phyloP scores from a whole-genome alignment of 1,140 invertebrate species.

The Rhopalosiphum padi region DNA sequence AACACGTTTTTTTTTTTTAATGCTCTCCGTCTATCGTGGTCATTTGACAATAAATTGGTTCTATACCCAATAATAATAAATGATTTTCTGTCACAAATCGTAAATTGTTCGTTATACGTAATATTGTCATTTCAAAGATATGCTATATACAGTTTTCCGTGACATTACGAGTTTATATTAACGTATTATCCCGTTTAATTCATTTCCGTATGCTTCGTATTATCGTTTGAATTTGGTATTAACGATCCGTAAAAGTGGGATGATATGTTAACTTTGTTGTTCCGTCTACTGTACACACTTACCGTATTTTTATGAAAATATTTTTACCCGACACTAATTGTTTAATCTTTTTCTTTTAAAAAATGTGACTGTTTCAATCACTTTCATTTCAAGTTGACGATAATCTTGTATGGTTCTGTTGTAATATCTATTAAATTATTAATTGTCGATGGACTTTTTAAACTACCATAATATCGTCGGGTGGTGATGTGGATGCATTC shows the following conservation, averaged over 20 bases:
- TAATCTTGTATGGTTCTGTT: not conserved
- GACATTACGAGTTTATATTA: not conserved
- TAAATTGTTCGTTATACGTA: not conserved
- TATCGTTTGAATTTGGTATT: not conserved
- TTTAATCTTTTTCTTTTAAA: constrained; percentile 13
- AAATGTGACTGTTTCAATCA: not conserved
- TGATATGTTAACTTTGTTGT: not conserved
- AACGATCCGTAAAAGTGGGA: constrained; percentile 30
- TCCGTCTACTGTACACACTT: not conserved
- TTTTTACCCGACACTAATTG: not conserved
- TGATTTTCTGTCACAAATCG: constrained; percentile 11
- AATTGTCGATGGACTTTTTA: not conserved
- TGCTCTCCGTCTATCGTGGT: not conserved
- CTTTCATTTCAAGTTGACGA: not conserved
- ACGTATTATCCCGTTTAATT: not conserved
- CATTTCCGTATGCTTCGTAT: not conserved
- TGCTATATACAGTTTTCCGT: not conserved
- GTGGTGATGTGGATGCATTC: not conserved
- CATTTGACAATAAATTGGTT: not conserved
- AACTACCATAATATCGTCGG: not conserved
- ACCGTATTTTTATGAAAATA: not conserved
- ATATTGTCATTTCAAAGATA: not conserved
- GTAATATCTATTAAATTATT: not conserved
- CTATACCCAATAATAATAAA: not conserved
- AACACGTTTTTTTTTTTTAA: not conserved